phyloP scores from a whole-genome alignment of 1,140 invertebrate species.

The Eriocheir sinensis region DNA sequence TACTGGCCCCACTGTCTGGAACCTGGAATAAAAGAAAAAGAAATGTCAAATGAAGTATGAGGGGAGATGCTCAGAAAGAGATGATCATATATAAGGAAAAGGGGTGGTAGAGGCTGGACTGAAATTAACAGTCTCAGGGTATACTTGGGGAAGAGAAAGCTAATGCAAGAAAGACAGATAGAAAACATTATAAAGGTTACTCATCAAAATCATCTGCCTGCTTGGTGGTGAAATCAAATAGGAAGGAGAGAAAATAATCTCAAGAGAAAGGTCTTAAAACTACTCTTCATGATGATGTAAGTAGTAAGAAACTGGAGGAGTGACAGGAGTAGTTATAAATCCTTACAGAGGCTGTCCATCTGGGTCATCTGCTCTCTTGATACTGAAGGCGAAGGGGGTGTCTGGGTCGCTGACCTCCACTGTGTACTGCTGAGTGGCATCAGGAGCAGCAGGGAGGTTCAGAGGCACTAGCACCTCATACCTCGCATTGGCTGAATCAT shows the following conservation, averaged over 20 bases:
- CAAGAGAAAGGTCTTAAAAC: too few species aligned
- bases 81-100: too few species aligned
- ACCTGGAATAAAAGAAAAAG: background rate
- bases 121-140: background rate
- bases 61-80: background rate
- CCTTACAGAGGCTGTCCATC: too few species aligned
- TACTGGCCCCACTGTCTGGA: slow-evolving; percentile 79
- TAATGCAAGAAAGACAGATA: background rate
- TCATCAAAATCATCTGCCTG: too few species aligned
- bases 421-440: background rate
- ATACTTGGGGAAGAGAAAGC: too few species aligned
- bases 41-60: background rate
- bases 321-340: too few species aligned
- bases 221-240: background rate
- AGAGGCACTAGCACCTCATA: slow-evolving; percentile 55
- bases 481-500: slow-evolving; percentile 1
- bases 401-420: background rate
- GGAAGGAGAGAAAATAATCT: background rate
- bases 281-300: too few species aligned
- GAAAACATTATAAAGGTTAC: too few species aligned
- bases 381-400: background rate
- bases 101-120: too few species aligned
- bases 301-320: slow-evolving; percentile 30
- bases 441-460: background rate
- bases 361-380: too few species aligned